A percentile compares a stretch with the other conserved stretches of the same genome.
These are phyloP conservation scores for Brassicogethes aeneus DNA, from an alignment of 2,888 invertebrate species.

Conservation along the genomic window DNA sequence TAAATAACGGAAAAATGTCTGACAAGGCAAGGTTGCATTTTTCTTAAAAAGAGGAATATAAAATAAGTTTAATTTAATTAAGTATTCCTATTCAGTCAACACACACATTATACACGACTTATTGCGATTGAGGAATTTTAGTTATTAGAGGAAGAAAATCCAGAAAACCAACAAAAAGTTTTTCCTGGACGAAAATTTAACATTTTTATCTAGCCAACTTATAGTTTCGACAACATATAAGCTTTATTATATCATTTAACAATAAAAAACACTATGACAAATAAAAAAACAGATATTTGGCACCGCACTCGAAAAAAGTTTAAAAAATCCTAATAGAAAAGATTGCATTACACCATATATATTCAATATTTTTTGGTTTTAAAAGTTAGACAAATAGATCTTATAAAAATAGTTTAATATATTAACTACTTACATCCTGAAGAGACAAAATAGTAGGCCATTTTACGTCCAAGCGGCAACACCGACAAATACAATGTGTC, in stretches of 20 bases:
- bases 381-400: conserved; percentile 12
- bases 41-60: conserved; percentile 9
- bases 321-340: background rate
- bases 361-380: conserved; percentile 2
- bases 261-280: too few relatives aligned
- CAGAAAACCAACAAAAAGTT: too few relatives aligned
- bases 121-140: conserved; percentile 10
- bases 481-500: too few relatives aligned
- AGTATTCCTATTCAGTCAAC: conserved; percentile 12
- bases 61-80: conserved; percentile 9
- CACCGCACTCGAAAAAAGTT: too few relatives aligned
- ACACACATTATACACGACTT: conserved; percentile 10
- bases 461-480: too few relatives aligned
- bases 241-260: too few relatives aligned
- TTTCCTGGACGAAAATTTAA: too few relatives aligned
- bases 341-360: too few relatives aligned
- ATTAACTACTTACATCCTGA: conserved; percentile 19
- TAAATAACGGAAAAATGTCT: background rate
- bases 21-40: conserved; percentile 28
- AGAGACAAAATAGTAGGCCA: conserved; percentile 34
- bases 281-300: too few relatives aligned
- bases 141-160: conserved; percentile 7
- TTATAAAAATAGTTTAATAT: conserved; percentile 20
- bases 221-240: too few relatives aligned
- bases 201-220: too few relatives aligned